These are phyloP conservation scores for Ophiodon elongatus DNA, from an alignment of 2,113 vertebrate genomes.

Conservation along the genomic window DNA sequence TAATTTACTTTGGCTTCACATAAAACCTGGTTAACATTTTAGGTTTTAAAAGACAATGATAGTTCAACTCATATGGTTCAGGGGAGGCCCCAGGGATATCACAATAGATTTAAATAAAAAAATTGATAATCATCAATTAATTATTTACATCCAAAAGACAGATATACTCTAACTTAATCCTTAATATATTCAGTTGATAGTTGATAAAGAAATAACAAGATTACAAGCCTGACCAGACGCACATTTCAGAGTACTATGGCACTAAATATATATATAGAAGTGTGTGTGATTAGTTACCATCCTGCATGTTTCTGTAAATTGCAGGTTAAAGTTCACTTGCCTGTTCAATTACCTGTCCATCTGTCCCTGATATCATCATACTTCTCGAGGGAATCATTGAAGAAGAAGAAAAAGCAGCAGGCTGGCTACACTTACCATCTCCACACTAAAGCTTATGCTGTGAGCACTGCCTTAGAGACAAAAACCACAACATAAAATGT, in stretches of 20 bases:
- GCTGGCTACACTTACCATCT: neutral
- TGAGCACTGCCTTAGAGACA: neutral
- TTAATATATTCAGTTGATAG: neutral
- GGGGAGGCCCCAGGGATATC: neutral
- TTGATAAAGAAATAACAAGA: neutral
- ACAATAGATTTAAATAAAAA: conserved; percentile 1
- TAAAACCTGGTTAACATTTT: neutral
- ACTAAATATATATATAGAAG: neutral
- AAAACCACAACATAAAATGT: neutral
- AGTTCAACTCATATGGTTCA: neutral
- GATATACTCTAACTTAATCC: neutral
- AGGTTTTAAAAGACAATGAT: neutral
- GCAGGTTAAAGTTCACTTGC: neutral
- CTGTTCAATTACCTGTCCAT: neutral
- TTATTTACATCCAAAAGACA: neutral
- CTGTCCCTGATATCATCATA: neutral
- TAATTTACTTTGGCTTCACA: neutral
- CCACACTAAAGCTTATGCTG: neutral
- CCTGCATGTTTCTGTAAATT: neutral
- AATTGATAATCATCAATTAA: neutral
- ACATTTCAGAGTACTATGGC: neutral
- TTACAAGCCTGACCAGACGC: neutral
- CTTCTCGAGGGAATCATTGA: neutral
- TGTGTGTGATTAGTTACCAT: neutral
- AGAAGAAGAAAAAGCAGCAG: neutral